These are phyloP conservation scores for Xiphorhynchus erythropygius DNA, from an alignment of 2,797 vertebrate species.

Conservation along the genomic window DNA sequence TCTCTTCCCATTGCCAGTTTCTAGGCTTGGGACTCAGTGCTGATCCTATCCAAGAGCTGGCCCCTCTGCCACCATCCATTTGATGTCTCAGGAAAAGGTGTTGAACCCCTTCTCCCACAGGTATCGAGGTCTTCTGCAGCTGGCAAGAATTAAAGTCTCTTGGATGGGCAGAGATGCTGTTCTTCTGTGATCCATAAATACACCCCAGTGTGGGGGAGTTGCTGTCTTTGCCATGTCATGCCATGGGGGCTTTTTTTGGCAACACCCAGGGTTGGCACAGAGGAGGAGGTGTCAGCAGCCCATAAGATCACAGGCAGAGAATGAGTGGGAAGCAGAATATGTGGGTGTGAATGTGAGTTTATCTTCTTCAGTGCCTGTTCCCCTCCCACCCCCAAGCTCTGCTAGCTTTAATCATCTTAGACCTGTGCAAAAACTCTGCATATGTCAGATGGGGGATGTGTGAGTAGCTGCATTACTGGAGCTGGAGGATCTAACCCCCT, in stretches of 20 bases:
- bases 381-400: not conserved
- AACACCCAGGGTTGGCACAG: fast-evolving
- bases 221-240: not conserved
- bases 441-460: not conserved
- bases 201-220: not conserved
- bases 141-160: not conserved
- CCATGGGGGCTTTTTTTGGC: not conserved
- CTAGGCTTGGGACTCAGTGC: not conserved
- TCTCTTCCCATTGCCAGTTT: not conserved
- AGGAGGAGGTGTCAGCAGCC: not conserved
- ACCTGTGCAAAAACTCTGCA: not conserved
- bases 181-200: not conserved
- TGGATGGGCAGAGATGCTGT: not conserved
- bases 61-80: not conserved
- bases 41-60: fast-evolving
- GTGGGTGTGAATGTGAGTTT: not conserved
- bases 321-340: not conserved
- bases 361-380: not conserved
- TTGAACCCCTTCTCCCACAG: not conserved
- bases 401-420: not conserved
- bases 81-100: not conserved
- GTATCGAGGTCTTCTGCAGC: not conserved
- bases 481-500: not conserved
- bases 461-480: not conserved
- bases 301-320: not conserved